Evolutionary conservation across 2,888 invertebrate species (phyloP).

Genomic region (Morpho achilles): DNA sequence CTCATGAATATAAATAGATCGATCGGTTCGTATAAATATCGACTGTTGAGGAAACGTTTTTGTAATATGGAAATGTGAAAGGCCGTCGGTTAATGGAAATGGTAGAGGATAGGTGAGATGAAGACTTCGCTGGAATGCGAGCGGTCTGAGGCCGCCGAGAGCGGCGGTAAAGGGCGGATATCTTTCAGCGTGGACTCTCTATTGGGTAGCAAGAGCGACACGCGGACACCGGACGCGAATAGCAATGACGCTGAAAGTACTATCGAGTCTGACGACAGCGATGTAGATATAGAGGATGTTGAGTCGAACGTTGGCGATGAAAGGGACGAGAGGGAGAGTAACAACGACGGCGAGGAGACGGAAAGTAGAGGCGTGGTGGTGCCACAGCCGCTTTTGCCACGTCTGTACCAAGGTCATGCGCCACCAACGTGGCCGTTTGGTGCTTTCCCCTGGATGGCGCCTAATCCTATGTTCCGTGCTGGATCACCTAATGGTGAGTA

Average conservation of each 20-base stretch:
- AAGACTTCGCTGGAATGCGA: slow-evolving; percentile 76
- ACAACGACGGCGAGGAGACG: slow-evolving; percentile 66
- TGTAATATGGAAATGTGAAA: slow-evolving; percentile 15
- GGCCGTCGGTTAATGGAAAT: slow-evolving; percentile 41
- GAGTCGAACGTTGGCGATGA: slow-evolving; percentile 65
- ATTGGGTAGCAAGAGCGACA: slow-evolving; percentile 60
- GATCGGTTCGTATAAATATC: slow-evolving; percentile 1
- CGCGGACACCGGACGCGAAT: slow-evolving; percentile 49
- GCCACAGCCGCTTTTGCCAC: slow-evolving; percentile 83
- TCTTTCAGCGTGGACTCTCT: slow-evolving; percentile 87
- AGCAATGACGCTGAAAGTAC: slow-evolving; percentile 68
- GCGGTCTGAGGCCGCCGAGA: slow-evolving; percentile 70
- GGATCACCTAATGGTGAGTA: slow-evolving; percentile 81
- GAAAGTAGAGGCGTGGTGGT: slow-evolving; percentile 78
- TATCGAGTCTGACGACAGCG: slow-evolving; percentile 64
- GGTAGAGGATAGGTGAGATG: slow-evolving; percentile 71
- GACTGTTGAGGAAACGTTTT: not conserved
- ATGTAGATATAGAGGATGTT: slow-evolving; percentile 72
- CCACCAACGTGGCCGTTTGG: slow-evolving; percentile 81
- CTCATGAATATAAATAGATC: not conserved
- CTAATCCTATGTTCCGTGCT: slow-evolving; percentile 79
- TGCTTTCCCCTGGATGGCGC: slow-evolving; percentile 83
- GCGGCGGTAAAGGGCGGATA: slow-evolving; percentile 81
- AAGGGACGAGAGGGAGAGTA: slow-evolving; percentile 62
- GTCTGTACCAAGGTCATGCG: slow-evolving; percentile 76